Evolutionary conservation across 2,113 vertebrate genomes (phyloP).

Genomic region (Eleginops maclovinus): DNA sequence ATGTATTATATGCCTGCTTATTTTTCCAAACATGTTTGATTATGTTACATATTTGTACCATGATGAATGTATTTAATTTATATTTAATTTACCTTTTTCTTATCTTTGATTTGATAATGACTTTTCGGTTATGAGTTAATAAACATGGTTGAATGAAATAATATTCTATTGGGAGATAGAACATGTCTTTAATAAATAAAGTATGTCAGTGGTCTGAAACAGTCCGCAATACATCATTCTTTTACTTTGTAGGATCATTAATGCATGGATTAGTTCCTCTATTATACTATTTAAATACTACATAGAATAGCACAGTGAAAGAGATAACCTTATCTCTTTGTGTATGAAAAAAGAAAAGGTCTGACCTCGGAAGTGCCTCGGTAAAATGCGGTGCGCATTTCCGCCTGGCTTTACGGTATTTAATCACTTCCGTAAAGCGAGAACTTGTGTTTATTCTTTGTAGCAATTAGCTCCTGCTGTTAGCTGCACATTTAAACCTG

Average conservation of each 20-base stretch:
- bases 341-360: not conserved
- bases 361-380: not conserved
- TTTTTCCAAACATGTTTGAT: not conserved
- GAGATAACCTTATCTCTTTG: too few relatives aligned
- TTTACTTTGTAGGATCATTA: too few relatives aligned
- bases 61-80: not conserved
- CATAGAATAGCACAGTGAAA: too few relatives aligned
- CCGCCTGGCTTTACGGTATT: conserved; percentile 20
- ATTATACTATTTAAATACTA: not conserved
- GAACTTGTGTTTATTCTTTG: conserved; percentile 29
- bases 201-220: not conserved
- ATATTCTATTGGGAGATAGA: not conserved
- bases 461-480: conserved; percentile 35
- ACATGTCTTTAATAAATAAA: not conserved
- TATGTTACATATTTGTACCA: not conserved
- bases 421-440: conserved; percentile 62
- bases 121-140: not conserved
- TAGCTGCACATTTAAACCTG: conserved; percentile 8
- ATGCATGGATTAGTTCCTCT: not conserved
- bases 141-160: not conserved
- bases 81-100: not conserved
- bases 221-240: not conserved
- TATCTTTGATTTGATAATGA: not conserved
- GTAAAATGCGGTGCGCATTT: conserved; percentile 14
- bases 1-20: too few relatives aligned